phyloP scores from a whole-genome alignment of 2,888 invertebrate species.

The Drosophila kuntzei region DNA sequence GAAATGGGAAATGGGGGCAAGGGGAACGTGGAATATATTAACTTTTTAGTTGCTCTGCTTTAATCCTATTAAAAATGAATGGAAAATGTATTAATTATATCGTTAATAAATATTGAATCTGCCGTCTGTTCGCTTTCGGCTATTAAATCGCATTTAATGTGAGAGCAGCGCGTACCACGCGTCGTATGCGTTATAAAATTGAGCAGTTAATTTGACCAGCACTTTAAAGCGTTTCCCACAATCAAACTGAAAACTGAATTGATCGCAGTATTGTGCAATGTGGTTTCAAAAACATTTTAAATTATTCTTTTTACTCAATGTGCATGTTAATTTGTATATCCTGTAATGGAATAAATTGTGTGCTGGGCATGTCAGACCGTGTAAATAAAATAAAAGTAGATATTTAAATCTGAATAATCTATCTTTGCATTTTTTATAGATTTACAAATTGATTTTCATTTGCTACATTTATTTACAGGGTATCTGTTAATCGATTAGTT shows the following conservation, averaged over 20 bases:
- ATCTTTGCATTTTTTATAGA: no score
- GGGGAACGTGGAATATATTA: constrained; percentile 52
- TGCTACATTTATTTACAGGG: constrained; percentile 1
- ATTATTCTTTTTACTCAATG: constrained; percentile 9
- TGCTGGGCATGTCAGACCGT: not conserved
- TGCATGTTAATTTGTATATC: constrained; percentile 7
- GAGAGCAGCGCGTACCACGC: constrained; percentile 33
- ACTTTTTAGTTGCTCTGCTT: constrained; percentile 54
- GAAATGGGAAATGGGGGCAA: not conserved
- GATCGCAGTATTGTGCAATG: constrained; percentile 18
- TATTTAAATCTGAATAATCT: not conserved
- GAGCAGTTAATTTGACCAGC: constrained; percentile 54
- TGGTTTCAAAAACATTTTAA: constrained; percentile 55
- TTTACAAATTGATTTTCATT: not conserved
- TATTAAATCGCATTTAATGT: constrained; percentile 65
- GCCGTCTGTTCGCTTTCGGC: constrained; percentile 30
- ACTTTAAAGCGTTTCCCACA: constrained; percentile 38
- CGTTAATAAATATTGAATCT: constrained; percentile 71
- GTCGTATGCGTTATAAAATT: constrained; percentile 57
- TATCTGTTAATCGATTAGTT: not conserved
- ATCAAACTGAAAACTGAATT: constrained; percentile 33
- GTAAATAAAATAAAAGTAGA: not conserved
- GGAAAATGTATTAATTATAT: constrained; percentile 70
- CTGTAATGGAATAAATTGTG: not conserved
- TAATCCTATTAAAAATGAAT: constrained; percentile 62